Evolutionary conservation across 2,113 vertebrate genomes (phyloP).

Genomic region (Empidonax traillii): DNA sequence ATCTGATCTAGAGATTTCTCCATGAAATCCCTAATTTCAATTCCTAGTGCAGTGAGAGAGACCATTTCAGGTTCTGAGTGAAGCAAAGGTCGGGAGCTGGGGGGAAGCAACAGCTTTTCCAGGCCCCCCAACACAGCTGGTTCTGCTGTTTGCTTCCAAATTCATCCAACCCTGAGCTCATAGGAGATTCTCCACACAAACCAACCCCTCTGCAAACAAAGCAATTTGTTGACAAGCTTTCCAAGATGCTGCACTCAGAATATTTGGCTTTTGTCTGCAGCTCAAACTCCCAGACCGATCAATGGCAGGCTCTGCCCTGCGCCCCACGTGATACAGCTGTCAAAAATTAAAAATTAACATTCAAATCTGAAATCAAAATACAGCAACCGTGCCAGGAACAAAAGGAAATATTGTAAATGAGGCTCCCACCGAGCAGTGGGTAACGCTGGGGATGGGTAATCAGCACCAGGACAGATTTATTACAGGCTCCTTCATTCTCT

Average conservation of each 20-base stretch:
- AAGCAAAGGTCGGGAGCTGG: conserved; percentile 29
- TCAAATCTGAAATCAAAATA: not conserved
- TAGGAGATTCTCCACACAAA: not conserved
- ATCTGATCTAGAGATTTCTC: conserved; percentile 42
- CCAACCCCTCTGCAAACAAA: not conserved
- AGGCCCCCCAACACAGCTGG: conserved; percentile 41
- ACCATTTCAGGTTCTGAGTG: conserved; percentile 13
- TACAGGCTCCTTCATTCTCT: not conserved
- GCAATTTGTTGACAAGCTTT: conserved; percentile 2
- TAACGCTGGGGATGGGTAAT: not conserved
- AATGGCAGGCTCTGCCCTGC: not conserved
- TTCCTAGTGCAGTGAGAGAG: conserved; percentile 14
- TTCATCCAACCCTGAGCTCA: not conserved
- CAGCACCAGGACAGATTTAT: not conserved
- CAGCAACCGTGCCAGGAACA: not conserved
- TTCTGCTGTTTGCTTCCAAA: not conserved
- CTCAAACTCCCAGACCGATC: not conserved
- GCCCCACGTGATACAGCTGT: not conserved
- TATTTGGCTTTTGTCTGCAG: not conserved
- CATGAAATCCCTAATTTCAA: conserved; percentile 38
- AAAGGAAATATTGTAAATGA: not conserved
- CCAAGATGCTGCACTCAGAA: not conserved
- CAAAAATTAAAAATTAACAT: not conserved
- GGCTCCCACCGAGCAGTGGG: not conserved
- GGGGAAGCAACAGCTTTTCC: conserved; percentile 52